Evolutionary conservation across 1,140 invertebrate genomes (phyloP), one percentile per base, ranked within the genome.

Genomic region (Lucilia sericata): DNA sequence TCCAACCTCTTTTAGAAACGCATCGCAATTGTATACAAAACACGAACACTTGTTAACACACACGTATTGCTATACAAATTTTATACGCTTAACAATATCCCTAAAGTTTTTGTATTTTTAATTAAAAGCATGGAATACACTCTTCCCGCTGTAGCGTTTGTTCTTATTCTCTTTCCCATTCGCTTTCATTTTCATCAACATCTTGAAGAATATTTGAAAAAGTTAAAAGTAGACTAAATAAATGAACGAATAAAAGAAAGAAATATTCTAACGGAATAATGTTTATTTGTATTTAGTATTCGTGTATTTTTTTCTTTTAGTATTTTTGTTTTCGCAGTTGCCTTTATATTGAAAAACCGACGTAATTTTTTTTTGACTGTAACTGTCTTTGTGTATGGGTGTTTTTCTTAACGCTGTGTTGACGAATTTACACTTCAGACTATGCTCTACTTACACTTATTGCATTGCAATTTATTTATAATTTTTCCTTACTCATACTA

Each of bases 31-130:
- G 47, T 49, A 80, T 49, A 49, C 42, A 80, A 51, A 49, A 80
- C 76, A 80, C 42, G 76, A 80, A 80, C 76, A 49, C 76, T 80
- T 80, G 76, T 80, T 80, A 80, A 80, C 76, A 47, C 47, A 80
- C 76, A 80, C 76, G 76, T 49, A 51, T 80, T 80, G 76, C 49
- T 80, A 49, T 51, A 80, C 76, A 80, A 80, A 80, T 80, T 30
- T 80, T 80, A 80, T 49, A 80, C 76, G 76, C 76, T 80, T 80
- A 80, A 49, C 76, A 80, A 80, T 80, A 80, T 80, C 76, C 76
- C 76, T 19, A 80, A 80, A 80, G 76, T 80, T 80, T 60, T 80
- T 80, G 76, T 80, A 10, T 80, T 80, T 80, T 80, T 80, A 80
- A 80, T 80, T 80, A 80, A 80, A 80, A 80, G 76, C 42, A 51